phyloP scores from a whole-genome alignment of 2,888 invertebrate genomes.

The Polydrusus pterygomalis region DNA sequence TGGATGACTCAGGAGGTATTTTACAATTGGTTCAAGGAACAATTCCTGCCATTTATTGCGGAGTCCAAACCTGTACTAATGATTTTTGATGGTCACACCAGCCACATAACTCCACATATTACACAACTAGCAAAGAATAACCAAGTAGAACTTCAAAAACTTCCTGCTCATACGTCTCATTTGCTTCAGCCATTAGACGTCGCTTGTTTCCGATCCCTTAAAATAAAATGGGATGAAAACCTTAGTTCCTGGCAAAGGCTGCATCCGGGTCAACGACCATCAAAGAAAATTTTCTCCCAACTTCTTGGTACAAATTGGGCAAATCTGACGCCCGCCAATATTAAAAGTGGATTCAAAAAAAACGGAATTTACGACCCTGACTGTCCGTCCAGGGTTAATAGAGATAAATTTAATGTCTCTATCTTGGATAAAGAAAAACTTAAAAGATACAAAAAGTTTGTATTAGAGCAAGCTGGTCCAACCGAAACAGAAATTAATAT shows the following conservation, averaged over 20 bases:
- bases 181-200: conserved; percentile 14
- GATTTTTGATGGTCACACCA: conserved; percentile 23
- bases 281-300: conserved; percentile 11
- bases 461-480: background rate
- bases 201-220: conserved; percentile 10
- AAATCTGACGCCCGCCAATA: conserved; percentile 2
- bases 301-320: conserved; percentile 14
- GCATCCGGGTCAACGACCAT: conserved; percentile 16
- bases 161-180: conserved; percentile 14
- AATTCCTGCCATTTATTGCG: conserved; percentile 4
- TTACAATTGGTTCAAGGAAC: conserved; percentile 15
- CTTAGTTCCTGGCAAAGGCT: conserved; percentile 11
- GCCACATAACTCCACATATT: conserved; percentile 9
- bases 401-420: background rate
- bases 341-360: background rate
- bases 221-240: conserved; percentile 24
- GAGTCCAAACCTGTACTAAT: background rate
- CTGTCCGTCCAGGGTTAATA: conserved; percentile 10
- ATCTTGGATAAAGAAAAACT: conserved; percentile 2
- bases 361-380: conserved; percentile 18
- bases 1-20: conserved; percentile 25
- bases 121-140: conserved; percentile 1
- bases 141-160: background rate
- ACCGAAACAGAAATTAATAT: background rate
- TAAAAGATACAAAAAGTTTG: conserved; percentile 1